These are phyloP conservation scores for Epizoanthus scotinus DNA, from an alignment of 92 coral and sea anemone genomes.

Conservation along the genomic window DNA sequence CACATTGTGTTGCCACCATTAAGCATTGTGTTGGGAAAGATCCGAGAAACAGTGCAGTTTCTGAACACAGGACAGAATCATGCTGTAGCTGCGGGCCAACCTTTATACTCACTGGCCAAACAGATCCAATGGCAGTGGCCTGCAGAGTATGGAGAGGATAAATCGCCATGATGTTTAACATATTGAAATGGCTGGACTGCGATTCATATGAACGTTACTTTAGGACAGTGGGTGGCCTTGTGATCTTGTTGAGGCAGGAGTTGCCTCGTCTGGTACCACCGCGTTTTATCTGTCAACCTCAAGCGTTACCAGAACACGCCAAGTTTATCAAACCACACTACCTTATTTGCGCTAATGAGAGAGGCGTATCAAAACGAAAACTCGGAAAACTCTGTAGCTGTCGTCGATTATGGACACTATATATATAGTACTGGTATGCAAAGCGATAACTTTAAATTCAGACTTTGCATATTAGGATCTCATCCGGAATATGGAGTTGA, in stretches of 20 bases:
- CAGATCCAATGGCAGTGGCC: constrained; percentile 60
- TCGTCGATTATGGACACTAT: no score
- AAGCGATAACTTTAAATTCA: no score
- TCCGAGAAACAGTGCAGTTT: constrained; percentile 1
- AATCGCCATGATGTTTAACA: background rate
- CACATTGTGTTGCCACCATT: constrained; percentile 51
- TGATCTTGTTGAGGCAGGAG: constrained; percentile 31
- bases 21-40: constrained; percentile 7
- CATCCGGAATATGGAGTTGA: background rate
- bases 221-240: constrained; percentile 48
- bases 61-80: constrained; percentile 46
- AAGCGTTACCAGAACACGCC: constrained; percentile 33
- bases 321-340: background rate
- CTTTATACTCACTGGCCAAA: constrained; percentile 45
- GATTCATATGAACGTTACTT: constrained; percentile 30
- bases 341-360: no score
- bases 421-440: no score
- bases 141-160: no score
- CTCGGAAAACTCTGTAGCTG: no score
- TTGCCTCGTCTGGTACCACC: constrained; percentile 35
- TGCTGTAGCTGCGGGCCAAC: constrained; percentile 46
- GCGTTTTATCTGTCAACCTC: constrained; percentile 18
- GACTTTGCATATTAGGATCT: no score
- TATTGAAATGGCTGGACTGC: constrained; percentile 52
- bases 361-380: no score